Evolutionary conservation across 2,888 invertebrate genomes (phyloP).

Genomic region (Lucinisca nassula): DNA sequence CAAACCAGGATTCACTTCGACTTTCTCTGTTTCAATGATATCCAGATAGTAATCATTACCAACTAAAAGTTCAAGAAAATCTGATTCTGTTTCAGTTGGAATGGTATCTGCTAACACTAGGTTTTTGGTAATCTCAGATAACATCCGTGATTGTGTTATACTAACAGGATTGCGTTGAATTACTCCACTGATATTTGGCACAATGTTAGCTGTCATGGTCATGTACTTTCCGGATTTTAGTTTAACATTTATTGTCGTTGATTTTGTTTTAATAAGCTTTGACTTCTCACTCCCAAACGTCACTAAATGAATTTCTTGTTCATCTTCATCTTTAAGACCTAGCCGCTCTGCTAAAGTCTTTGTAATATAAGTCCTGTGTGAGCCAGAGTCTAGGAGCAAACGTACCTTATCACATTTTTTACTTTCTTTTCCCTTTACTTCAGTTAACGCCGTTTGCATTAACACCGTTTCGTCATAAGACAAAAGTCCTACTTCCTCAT

Average conservation of each 20-base stretch:
- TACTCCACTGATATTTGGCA: no score
- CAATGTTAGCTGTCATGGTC: no score
- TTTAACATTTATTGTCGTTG: no score
- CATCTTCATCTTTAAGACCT: background rate
- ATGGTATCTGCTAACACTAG: background rate
- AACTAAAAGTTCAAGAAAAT: background rate
- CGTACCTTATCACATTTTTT: background rate
- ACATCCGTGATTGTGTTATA: background rate
- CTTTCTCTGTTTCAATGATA: background rate
- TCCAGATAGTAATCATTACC: constrained; percentile 30
- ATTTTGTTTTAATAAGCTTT: background rate
- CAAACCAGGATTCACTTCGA: constrained; percentile 7
- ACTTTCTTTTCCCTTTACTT: constrained; percentile 11
- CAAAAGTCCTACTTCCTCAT: constrained; percentile 26
- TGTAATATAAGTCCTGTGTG: constrained; percentile 32
- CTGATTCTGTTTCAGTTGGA: constrained; percentile 9
- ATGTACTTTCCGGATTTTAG: no score
- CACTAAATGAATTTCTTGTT: constrained; percentile 4
- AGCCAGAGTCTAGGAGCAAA: constrained; percentile 35
- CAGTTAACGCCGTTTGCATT: constrained; percentile 28
- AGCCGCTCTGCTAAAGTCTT: background rate
- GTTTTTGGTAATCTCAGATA: background rate
- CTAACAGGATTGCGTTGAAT: constrained; percentile 11
- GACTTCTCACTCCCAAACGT: constrained; percentile 13
- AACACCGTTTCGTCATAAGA: constrained; percentile 30